Evolutionary conservation across 2,888 invertebrate species (phyloP).

Genomic region (Cyaniris semiargus): DNA sequence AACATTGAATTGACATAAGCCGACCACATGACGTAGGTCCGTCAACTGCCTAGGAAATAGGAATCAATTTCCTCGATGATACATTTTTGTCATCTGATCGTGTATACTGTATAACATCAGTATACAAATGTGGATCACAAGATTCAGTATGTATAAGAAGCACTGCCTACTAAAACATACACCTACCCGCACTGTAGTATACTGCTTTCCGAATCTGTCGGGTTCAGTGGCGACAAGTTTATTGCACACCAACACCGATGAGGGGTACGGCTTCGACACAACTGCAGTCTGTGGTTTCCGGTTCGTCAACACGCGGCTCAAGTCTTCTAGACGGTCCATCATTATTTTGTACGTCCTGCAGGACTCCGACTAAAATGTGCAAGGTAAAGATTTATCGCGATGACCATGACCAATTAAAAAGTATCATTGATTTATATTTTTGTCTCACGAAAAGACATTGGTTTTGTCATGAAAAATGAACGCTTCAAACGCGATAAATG

Average conservation of each 20-base stretch:
- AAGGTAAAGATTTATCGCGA: not conserved
- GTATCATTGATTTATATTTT: not conserved
- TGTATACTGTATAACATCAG: no score
- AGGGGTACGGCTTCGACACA: conserved; percentile 31
- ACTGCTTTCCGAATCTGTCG: not conserved
- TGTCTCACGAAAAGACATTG: not conserved
- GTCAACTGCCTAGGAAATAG: no score
- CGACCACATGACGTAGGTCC: no score
- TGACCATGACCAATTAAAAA: not conserved
- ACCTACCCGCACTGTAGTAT: conserved; percentile 34
- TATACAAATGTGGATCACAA: no score
- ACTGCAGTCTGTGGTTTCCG: conserved; percentile 43
- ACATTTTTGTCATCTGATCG: no score
- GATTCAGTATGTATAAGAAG: no score
- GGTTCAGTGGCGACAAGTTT: conserved; percentile 59
- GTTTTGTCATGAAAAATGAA: no score
- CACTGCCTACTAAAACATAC: not conserved
- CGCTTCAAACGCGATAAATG: no score
- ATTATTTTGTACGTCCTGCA: conserved; percentile 73
- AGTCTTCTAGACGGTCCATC: conserved; percentile 67
- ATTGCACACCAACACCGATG: conserved; percentile 58
- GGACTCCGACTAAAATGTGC: conserved; percentile 52
- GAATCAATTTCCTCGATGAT: no score
- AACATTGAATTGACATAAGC: no score
- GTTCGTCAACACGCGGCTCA: conserved; percentile 54